phyloP scores from a whole-genome alignment of 1,140 invertebrate genomes.

The Aethina tumida region DNA sequence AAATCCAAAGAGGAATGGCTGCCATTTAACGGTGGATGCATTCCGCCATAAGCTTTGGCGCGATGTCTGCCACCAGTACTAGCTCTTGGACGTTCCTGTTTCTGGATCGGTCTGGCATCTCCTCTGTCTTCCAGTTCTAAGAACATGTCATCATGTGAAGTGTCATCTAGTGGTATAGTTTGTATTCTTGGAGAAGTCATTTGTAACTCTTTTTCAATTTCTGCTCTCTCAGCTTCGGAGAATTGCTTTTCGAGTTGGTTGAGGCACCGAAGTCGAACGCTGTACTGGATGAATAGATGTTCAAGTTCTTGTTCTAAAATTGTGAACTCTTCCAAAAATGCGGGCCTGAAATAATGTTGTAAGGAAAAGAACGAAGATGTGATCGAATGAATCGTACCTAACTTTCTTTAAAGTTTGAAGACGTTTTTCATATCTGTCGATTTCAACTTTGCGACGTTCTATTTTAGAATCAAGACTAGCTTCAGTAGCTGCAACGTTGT shows the following conservation, averaged over 20 bases:
- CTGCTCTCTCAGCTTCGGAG: slow-evolving; percentile 54
- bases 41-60: slow-evolving; percentile 25
- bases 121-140: slow-evolving; percentile 15
- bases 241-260: slow-evolving; percentile 70
- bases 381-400: slow-evolving; percentile 39
- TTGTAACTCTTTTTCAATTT: slow-evolving; percentile 29
- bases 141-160: slow-evolving; percentile 16
- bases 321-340: slow-evolving; percentile 95
- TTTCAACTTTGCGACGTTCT: slow-evolving; percentile 78
- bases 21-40: slow-evolving; percentile 25
- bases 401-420: slow-evolving; percentile 90
- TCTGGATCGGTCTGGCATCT: slow-evolving; percentile 17
- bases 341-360: slow-evolving; percentile 56
- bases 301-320: slow-evolving; percentile 79
- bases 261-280: slow-evolving; percentile 77
- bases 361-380: background rate
- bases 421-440: slow-evolving; percentile 88
- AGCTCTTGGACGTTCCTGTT: slow-evolving; percentile 28
- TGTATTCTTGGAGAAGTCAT: slow-evolving; percentile 23
- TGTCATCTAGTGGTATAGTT: slow-evolving; percentile 29
- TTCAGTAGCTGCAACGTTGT: slow-evolving; percentile 77
- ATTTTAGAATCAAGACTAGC: slow-evolving; percentile 83
- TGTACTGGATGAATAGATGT: slow-evolving; percentile 78
- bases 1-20: slow-evolving; percentile 28
- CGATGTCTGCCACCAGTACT: slow-evolving; percentile 25